Percentiles rank a stretch among this genome's conserved stretches.
Evolutionary conservation across 2,113 vertebrate genomes (phyloP).

Genomic region (Sinocyclocheilus grahami): DNA sequence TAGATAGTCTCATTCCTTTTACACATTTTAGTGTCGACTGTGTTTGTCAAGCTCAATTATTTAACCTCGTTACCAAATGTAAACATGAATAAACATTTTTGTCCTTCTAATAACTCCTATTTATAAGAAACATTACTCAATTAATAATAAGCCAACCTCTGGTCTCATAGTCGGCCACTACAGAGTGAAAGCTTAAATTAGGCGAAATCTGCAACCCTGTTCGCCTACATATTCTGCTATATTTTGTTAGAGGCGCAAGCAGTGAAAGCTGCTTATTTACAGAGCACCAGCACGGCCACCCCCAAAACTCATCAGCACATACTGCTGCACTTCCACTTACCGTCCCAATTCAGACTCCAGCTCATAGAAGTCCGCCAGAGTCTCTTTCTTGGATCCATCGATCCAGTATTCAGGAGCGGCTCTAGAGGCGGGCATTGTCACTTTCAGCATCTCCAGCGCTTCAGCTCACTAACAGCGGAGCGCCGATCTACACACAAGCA

Average conservation of each 20-base stretch:
- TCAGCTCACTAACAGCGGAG: constrained; percentile 29
- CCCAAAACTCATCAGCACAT: not conserved
- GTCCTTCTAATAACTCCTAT: too few species aligned
- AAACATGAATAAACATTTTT: not conserved
- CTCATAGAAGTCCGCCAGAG: constrained; percentile 82
- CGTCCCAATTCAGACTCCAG: constrained; percentile 88
- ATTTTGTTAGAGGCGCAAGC: not conserved
- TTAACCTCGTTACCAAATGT: not conserved
- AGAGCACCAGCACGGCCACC: not conserved
- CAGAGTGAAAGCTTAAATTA: not conserved
- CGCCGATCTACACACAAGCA: not conserved
- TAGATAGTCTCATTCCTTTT: not conserved
- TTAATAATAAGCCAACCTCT: not conserved
- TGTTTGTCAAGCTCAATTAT: not conserved
- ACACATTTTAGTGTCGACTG: not conserved
- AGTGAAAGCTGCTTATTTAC: too few species aligned
- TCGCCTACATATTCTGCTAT: not conserved
- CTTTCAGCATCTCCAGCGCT: constrained; percentile 79
- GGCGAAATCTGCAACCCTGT: not conserved
- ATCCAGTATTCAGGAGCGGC: constrained; percentile 83
- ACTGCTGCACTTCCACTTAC: constrained; percentile 66
- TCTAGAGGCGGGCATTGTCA: constrained; percentile 81
- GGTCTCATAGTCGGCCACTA: not conserved
- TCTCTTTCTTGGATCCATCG: constrained; percentile 84
- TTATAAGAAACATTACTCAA: not conserved